Evolutionary conservation across 1,140 invertebrate genomes (phyloP).

Genomic region (Vanessa tameamea): DNA sequence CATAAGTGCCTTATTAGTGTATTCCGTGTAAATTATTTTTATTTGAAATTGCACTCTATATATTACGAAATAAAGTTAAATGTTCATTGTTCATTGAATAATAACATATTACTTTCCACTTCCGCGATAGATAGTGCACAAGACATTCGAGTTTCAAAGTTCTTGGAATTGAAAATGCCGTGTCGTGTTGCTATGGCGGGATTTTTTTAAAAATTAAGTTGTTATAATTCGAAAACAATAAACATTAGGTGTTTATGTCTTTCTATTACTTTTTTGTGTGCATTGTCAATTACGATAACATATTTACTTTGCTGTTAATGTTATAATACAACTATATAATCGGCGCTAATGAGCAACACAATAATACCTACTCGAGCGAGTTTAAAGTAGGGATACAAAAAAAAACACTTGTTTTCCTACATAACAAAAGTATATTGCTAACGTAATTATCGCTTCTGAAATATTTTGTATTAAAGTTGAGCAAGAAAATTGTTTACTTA

Average conservation of each 20-base stretch:
- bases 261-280: background rate
- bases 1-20: constrained; percentile 66
- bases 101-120: constrained; percentile 23
- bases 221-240: constrained; percentile 52
- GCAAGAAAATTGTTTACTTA: no score
- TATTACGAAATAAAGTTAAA: background rate
- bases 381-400: no score
- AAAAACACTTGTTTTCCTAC: no score
- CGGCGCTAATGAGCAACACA: no score
- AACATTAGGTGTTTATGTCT: constrained; percentile 19
- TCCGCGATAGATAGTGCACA: constrained; percentile 32
- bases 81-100: background rate
- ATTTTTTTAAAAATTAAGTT: constrained; percentile 64
- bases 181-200: constrained; percentile 51
- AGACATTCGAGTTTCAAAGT: constrained; percentile 46
- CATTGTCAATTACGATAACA: background rate
- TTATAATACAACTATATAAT: no score
- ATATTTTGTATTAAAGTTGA: no score
- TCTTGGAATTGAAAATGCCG: constrained; percentile 64
- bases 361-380: no score
- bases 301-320: no score
- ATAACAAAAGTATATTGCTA: no score
- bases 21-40: constrained; percentile 2
- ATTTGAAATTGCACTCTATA: constrained; percentile 23
- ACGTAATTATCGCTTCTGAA: no score